Conservation (phyloP, 1,140 invertebrate species). For the Cryptotermes secundus region DNA sequence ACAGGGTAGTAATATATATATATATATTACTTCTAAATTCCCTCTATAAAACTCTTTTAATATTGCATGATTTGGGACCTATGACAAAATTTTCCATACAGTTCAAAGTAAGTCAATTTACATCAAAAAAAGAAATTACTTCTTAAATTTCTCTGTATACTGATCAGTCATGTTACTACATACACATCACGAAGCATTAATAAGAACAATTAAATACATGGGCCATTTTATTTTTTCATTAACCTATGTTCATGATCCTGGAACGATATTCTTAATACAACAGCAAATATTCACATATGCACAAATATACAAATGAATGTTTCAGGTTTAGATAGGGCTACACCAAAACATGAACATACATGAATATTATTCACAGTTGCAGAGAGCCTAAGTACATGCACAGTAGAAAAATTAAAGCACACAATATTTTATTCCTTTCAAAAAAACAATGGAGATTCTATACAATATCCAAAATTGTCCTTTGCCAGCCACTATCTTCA, state of each 20-base stretch:
- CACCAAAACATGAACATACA: conserved; percentile 12
- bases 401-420: conserved; percentile 14
- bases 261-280: neutral
- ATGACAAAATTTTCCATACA: neutral
- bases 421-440: neutral
- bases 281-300: neutral
- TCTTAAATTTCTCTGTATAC: neutral
- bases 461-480: neutral
- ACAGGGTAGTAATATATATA: neutral
- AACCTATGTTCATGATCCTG: conserved; percentile 8
- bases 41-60: neutral
- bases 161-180: neutral
- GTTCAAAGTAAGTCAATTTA: neutral
- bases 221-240: neutral
- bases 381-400: neutral
- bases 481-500: neutral
- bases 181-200: neutral
- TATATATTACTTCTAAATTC: neutral
- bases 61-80: conserved; percentile 2
- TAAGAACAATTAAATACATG: neutral
- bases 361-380: neutral
- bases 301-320: neutral
- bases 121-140: neutral
- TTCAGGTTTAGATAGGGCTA: neutral
- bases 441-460: neutral